Percentiles rank a stretch among this genome's conserved stretches.
Conservation (phyloP, 2,888 invertebrate genomes). For the Pristionchus arcanus region DNA sequence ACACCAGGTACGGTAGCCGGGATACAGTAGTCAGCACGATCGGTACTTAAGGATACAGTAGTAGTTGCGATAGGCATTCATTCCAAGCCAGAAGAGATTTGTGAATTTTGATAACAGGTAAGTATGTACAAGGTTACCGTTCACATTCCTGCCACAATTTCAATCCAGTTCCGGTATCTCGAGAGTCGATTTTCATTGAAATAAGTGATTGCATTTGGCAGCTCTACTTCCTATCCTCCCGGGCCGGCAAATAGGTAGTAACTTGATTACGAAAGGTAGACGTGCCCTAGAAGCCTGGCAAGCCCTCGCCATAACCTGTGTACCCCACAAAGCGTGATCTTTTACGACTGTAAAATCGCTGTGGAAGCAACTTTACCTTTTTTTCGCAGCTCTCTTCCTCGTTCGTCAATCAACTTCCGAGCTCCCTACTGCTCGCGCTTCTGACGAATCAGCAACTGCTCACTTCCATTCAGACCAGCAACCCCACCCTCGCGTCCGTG, state of each 20-base stretch:
- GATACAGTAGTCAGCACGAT: background rate
- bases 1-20: background rate
- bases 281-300: no score
- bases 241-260: no score
- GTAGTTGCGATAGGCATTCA: no score
- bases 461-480: conserved; percentile 15
- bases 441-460: background rate
- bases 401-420: conserved; percentile 18
- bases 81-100: no score
- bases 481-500: conserved; percentile 1
- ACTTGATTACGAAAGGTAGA: no score
- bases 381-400: conserved; percentile 42
- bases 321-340: no score
- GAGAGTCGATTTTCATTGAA: background rate
- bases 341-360: no score
- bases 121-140: background rate
- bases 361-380: no score
- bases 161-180: background rate
- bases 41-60: no score
- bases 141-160: background rate
- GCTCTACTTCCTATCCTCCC: no score
- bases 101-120: background rate
- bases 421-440: background rate
- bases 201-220: background rate
- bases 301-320: no score